Conservation (phyloP, 2,888 invertebrate genomes). For the Drosophila seclusa region DNA sequence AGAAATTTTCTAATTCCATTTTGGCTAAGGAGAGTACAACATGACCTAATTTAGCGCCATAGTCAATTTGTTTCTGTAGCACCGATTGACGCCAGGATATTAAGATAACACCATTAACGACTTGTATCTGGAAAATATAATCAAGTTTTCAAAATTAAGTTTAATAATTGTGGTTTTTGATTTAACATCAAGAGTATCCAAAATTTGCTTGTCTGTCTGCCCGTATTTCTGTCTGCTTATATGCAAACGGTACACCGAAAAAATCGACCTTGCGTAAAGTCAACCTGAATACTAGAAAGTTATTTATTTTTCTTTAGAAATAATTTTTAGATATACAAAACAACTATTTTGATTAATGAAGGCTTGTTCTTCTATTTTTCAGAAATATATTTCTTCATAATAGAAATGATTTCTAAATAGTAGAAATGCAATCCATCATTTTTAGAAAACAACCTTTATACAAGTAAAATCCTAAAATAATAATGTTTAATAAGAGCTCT, state of each 20-base stretch:
- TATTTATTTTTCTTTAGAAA: accelerated
- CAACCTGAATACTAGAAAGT: background rate
- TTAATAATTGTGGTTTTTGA: background rate
- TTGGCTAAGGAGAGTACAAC: constrained; percentile 91
- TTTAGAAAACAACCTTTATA: background rate
- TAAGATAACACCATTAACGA: constrained; percentile 93
- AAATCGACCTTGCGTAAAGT: background rate
- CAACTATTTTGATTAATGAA: background rate
- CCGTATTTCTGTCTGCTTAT: background rate
- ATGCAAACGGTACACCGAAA: background rate
- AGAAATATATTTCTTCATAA: background rate
- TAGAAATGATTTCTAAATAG: accelerated
- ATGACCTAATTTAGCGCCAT: constrained; percentile 94
- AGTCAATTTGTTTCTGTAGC: constrained; percentile 94
- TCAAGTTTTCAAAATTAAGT: background rate
- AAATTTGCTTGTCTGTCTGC: background rate
- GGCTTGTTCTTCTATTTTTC: background rate
- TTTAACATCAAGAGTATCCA: background rate
- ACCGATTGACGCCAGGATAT: constrained; percentile 95
- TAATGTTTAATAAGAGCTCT: background rate
- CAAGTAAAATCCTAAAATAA: background rate
- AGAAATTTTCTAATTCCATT: constrained; percentile 96
- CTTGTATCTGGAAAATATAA: constrained; percentile 89
- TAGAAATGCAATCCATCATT: background rate
- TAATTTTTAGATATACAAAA: background rate